phyloP scores from a whole-genome alignment of 2,888 invertebrate genomes.

The Pyrocoelia pectoralis region DNA sequence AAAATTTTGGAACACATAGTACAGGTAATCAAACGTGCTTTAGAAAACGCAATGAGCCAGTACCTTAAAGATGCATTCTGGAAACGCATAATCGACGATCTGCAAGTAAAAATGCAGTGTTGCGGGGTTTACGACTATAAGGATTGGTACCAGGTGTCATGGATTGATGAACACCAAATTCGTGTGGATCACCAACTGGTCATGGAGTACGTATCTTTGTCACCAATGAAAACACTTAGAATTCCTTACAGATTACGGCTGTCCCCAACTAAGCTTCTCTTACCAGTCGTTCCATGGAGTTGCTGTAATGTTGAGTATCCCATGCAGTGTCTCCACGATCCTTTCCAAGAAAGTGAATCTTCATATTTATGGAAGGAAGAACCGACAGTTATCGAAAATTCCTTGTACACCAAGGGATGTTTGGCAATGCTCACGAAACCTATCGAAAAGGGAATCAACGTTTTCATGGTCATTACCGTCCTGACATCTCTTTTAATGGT shows the following conservation, averaged over 20 bases:
- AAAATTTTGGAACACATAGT: constrained; percentile 56
- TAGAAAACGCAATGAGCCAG: constrained; percentile 65
- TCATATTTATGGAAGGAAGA: constrained; percentile 55
- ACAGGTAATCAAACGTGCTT: constrained; percentile 61
- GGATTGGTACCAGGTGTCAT: constrained; percentile 68
- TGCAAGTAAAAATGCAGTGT: constrained; percentile 66
- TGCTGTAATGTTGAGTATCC: constrained; percentile 67
- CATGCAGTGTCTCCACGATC: constrained; percentile 70
- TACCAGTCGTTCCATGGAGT: constrained; percentile 67
- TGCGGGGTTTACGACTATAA: constrained; percentile 65
- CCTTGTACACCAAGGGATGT: constrained; percentile 57
- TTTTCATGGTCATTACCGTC: constrained; percentile 46
- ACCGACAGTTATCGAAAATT: constrained; percentile 50
- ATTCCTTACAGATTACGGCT: constrained; percentile 58
- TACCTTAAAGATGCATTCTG: constrained; percentile 66
- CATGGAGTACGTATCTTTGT: constrained; percentile 49
- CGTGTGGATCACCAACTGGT: constrained; percentile 47
- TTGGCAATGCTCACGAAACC: constrained; percentile 52
- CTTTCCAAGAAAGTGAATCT: constrained; percentile 62
- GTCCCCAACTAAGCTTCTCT: constrained; percentile 61
- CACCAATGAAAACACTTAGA: no score
- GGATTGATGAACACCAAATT: constrained; percentile 65
- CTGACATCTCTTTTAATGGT: constrained; percentile 49
- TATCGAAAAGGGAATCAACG: constrained; percentile 46
- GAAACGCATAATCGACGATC: constrained; percentile 66